A percentile compares a stretch with the other conserved stretches of the same genome.
phyloP scores from a whole-genome alignment of 1,140 invertebrate species.

The Drosophila punjabiensis region DNA sequence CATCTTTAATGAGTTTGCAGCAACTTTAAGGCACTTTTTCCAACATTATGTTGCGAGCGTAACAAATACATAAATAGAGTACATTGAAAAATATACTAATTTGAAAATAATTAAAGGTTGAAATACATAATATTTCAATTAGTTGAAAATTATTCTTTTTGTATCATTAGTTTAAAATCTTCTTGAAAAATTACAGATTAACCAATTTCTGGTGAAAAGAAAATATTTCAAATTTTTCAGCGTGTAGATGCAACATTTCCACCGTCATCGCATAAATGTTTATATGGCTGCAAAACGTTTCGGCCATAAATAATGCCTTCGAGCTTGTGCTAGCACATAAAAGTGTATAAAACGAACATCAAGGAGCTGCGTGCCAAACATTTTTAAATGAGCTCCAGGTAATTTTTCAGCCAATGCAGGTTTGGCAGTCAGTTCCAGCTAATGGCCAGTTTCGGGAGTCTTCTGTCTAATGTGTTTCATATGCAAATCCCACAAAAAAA shows the following conservation, averaged over 20 bases:
- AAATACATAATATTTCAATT: no score
- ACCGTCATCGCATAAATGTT: constrained; percentile 26
- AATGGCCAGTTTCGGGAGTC: constrained; percentile 39
- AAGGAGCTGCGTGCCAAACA: constrained; percentile 61
- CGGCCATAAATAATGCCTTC: constrained; percentile 73
- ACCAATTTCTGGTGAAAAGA: not conserved
- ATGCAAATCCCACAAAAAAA: constrained; percentile 59
- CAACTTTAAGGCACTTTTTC: constrained; percentile 21
- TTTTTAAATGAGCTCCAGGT: constrained; percentile 64
- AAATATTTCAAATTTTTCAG: not conserved
- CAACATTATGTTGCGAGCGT: not conserved
- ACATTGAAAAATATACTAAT: not conserved
- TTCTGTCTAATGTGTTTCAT: constrained; percentile 65
- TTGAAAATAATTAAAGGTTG: not conserved
- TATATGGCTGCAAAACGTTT: constrained; percentile 52
- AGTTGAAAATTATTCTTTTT: not conserved
- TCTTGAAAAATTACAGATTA: no score
- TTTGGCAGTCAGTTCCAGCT: constrained; percentile 22
- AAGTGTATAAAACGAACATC: constrained; percentile 56
- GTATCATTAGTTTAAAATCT: not conserved
- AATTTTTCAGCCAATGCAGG: constrained; percentile 51
- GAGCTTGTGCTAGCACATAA: constrained; percentile 45
- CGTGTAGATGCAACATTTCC: constrained; percentile 15
- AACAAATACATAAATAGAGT: not conserved
- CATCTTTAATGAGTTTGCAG: constrained; percentile 36